Conservation (phyloP, 1,140 invertebrate species). For the Protaetia brevitarsis region DNA sequence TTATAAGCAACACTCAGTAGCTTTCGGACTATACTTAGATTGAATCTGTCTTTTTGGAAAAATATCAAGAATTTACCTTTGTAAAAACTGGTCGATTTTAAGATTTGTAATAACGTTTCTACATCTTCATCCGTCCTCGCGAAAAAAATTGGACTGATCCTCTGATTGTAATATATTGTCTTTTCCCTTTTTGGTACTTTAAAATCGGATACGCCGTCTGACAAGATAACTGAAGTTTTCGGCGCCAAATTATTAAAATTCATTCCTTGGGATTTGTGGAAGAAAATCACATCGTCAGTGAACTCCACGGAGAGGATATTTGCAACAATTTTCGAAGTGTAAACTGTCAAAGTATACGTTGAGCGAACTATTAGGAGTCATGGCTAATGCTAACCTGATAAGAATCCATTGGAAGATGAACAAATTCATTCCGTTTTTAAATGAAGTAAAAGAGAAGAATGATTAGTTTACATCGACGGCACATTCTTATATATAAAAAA, state of each 20-base stretch:
- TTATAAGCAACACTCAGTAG: not conserved
- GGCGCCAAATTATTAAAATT: not conserved
- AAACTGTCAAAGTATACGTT: not conserved
- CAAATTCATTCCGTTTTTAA: too few species aligned
- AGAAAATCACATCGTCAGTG: conserved; percentile 11
- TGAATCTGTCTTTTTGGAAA: not conserved
- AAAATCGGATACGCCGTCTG: not conserved
- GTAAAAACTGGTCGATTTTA: not conserved
- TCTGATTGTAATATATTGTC: conserved; percentile 6
- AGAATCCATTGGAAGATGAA: too few species aligned
- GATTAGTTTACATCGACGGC: not conserved
- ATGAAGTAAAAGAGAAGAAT: too few species aligned
- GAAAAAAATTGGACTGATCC: conserved; percentile 14
- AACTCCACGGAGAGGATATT: conserved; percentile 13
- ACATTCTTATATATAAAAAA: not conserved
- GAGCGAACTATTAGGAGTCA: not conserved
- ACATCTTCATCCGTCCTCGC: not conserved
- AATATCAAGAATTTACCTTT: conserved; percentile 17
- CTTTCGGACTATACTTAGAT: not conserved
- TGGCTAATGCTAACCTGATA: too few species aligned
- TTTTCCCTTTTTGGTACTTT: not conserved
- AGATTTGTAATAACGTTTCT: not conserved
- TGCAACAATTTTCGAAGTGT: conserved; percentile 3
- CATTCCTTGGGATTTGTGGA: not conserved
- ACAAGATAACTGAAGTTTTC: not conserved